Percentiles rank a stretch among this genome's conserved stretches.
These are phyloP conservation scores for Bombus confusus DNA, from an alignment of 1,140 invertebrate genomes.

Conservation along the genomic window DNA sequence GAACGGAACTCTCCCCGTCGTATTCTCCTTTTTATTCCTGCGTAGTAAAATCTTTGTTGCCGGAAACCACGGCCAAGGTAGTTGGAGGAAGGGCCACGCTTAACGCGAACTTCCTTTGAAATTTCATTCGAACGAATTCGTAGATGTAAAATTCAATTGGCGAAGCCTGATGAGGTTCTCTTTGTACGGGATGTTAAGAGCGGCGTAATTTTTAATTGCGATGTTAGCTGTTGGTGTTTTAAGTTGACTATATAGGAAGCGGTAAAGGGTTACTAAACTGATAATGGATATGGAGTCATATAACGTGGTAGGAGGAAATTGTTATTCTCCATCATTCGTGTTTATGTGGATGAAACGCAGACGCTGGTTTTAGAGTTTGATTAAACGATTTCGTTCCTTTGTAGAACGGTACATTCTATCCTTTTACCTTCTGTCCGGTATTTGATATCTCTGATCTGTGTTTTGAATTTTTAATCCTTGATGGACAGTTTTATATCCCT, in stretches of 20 bases:
- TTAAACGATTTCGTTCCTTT: not conserved
- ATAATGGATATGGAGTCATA: not conserved
- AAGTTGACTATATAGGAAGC: too few species aligned
- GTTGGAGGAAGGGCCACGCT: not conserved
- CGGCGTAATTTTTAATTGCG: not conserved
- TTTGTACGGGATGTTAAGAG: too few species aligned
- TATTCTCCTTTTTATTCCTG: slow-evolving; percentile 18
- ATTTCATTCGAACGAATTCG: not conserved
- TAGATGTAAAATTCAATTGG: not conserved
- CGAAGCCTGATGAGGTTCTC: not conserved
- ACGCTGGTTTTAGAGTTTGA: not conserved
- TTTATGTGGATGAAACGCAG: not conserved
- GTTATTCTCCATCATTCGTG: not conserved
- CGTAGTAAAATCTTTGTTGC: not conserved
- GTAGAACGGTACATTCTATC: not conserved
- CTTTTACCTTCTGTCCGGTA: not conserved
- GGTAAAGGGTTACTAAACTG: not conserved
- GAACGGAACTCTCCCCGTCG: slow-evolving; percentile 13
- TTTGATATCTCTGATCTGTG: not conserved
- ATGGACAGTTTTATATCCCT: not conserved
- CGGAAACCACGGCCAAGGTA: slow-evolving; percentile 13
- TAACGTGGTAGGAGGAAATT: not conserved
- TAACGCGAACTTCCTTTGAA: not conserved
- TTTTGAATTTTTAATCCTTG: not conserved
- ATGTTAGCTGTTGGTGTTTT: not conserved